Percentiles rank a stretch among this genome's conserved stretches.
Evolutionary conservation across 2,113 vertebrate species (phyloP).

Genomic region (Motacilla alba): DNA sequence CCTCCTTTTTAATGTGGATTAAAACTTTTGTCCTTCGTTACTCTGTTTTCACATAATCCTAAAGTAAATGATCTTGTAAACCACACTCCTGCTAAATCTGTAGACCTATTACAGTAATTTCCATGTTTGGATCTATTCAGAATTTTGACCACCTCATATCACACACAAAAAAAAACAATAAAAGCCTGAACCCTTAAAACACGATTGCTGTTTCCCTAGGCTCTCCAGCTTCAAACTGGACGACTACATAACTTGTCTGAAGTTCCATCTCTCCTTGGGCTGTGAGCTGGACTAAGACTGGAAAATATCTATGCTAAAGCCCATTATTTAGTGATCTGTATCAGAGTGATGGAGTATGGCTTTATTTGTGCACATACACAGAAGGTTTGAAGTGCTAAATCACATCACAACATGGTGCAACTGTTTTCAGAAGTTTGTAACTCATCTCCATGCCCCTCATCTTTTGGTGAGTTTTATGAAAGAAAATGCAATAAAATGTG

Average conservation of each 20-base stretch:
- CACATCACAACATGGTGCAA: not conserved
- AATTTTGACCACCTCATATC: not conserved
- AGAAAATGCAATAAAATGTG: not conserved
- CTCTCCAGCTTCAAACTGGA: not conserved
- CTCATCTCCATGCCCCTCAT: accelerated
- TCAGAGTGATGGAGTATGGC: not conserved
- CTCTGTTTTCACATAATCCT: not conserved
- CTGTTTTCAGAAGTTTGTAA: not conserved
- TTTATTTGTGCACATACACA: not conserved
- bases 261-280: not conserved
- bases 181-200: not conserved
- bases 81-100: not conserved
- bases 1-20: not conserved
- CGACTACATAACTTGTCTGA: not conserved
- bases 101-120: not conserved
- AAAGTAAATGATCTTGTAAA: not conserved
- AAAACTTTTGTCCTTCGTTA: not conserved
- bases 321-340: not conserved
- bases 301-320: not conserved
- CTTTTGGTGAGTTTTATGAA: not conserved
- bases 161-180: not conserved
- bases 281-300: not conserved
- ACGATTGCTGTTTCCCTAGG: not conserved
- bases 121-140: not conserved
- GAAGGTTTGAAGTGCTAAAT: not conserved